Evolutionary conservation across 2,888 invertebrate species (phyloP), one percentile per base, ranked within the genome.

Genomic region (Norana najaformis): DNA sequence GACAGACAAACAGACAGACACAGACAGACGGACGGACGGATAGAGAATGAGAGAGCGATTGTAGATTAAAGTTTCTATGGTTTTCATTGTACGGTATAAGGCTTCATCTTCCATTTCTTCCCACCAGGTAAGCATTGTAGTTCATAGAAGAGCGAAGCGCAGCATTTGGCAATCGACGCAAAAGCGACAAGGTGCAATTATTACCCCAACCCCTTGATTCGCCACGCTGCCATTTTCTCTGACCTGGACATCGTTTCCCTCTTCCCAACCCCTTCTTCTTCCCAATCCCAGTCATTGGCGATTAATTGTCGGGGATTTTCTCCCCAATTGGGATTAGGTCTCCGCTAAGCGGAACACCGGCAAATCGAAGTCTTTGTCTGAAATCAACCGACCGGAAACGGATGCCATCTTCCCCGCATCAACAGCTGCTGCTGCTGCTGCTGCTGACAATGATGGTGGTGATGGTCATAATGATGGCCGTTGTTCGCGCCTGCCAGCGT

Each of bases 361-460:
- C n/a, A 69, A 69, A 69, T 69, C 69, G 69, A n/a, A 5, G 69
- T 16, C 69, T 6, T 69, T 69, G 69, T 69, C 69, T 69, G 69
- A 8, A 69, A 69, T n/a, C 69, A 69, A 69, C 16, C 30, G 0
- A 69, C 30, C 69, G 69, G 69, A 69, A 69, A 69, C n/a, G n/a
- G 69, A 69, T n/a, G 69, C n/a, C 69, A 69, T 69, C 69, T 69
- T 69, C n/a, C 30, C 69, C 69, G 69, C 69, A 69, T 69, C 69
- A 69, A 69, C 69, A 69, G 69, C 69, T 69, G 69, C 69, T n/a
- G 30, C 69, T 13, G n/a, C n/a, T n/a, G 69, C 30, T 30, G 69
- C 0, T 69, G 69, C 4, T n/a, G 69, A 69, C n/a, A n/a, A 13
- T 13, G 69, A 13, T 69, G 69, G n/a, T 13, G n/a, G 69, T 69